Conservation (phyloP, 1,140 invertebrate genomes). For the Zaprionus lachaisei region DNA sequence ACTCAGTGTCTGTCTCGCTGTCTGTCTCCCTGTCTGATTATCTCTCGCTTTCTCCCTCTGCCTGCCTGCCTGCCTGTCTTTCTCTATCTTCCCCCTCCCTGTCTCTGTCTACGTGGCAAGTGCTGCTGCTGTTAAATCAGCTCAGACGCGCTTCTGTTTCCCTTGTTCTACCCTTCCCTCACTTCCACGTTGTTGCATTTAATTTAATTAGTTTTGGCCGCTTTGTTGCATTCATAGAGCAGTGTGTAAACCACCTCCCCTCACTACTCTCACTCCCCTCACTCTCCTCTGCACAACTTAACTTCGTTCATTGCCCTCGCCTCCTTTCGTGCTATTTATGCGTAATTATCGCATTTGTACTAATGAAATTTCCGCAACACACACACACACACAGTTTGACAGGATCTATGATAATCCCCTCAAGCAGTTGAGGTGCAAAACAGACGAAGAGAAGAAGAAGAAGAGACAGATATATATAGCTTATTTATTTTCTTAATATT, state of each 20-base stretch:
- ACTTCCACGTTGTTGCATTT: slow-evolving; percentile 39
- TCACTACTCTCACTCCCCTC: background rate
- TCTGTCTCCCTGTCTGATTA: background rate
- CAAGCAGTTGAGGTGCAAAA: background rate
- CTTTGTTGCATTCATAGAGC: slow-evolving; percentile 36
- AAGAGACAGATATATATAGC: background rate
- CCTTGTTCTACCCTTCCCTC: background rate
- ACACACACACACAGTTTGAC: slow-evolving; percentile 1
- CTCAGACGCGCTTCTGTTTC: slow-evolving; percentile 4
- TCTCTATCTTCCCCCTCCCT: background rate
- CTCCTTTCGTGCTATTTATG: slow-evolving; percentile 16
- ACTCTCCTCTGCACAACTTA: background rate
- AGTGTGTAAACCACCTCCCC: too few relatives aligned
- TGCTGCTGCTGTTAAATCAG: slow-evolving; percentile 24
- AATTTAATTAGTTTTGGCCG: slow-evolving; percentile 75
- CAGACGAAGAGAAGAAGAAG: background rate
- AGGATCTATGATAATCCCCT: slow-evolving; percentile 13
- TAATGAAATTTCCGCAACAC: slow-evolving; percentile 38
- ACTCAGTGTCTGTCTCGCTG: background rate
- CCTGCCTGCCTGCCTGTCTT: background rate
- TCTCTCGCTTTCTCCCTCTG: background rate
- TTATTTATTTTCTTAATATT: background rate
- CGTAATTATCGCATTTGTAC: slow-evolving; percentile 40
- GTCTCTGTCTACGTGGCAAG: slow-evolving; percentile 56
- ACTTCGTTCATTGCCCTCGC: background rate